Evolutionary conservation across 2,797 vertebrate genomes (phyloP).

Genomic region (Chaetodon trifasciatus): DNA sequence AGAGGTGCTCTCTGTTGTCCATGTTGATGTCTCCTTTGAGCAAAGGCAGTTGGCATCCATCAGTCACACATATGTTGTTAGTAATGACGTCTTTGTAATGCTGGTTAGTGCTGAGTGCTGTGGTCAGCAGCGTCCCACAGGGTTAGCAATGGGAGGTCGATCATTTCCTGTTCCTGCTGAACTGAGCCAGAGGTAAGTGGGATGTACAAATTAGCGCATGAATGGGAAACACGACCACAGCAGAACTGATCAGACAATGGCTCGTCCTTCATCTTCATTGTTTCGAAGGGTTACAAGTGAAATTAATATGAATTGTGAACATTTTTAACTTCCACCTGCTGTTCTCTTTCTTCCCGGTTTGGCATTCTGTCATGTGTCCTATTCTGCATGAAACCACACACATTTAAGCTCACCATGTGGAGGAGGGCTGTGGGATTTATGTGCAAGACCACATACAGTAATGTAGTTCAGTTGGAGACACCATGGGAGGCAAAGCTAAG

Average conservation of each 20-base stretch:
- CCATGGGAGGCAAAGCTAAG: conserved; percentile 56
- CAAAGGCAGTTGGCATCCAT: conserved; percentile 72
- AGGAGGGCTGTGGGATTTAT: conserved; percentile 36
- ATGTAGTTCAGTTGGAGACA: conserved; percentile 55
- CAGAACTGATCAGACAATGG: conserved; percentile 72
- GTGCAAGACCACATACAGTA: conserved; percentile 45
- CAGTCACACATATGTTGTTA: conserved; percentile 83
- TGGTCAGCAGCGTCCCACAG: conserved; percentile 79
- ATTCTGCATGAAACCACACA: conserved; percentile 48
- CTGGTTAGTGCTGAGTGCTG: conserved; percentile 70
- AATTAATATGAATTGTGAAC: conserved; percentile 58
- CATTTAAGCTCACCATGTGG: conserved; percentile 31
- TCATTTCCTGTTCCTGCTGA: conserved; percentile 79
- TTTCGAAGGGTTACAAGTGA: conserved; percentile 65
- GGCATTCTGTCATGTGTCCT: conserved; percentile 30
- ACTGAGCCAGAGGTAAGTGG: conserved; percentile 66
- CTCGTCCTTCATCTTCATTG: conserved; percentile 64
- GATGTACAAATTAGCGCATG: conserved; percentile 83
- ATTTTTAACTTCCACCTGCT: conserved; percentile 63
- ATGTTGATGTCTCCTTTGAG: conserved; percentile 63
- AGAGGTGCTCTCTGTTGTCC: conserved; percentile 63
- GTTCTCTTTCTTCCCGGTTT: conserved; percentile 40
- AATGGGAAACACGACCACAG: conserved; percentile 76
- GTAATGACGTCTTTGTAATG: conserved; percentile 80
- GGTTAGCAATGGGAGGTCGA: conserved; percentile 74